These are phyloP conservation scores for Caerostris extrusa DNA, from an alignment of 1,140 invertebrate species.

Conservation along the genomic window DNA sequence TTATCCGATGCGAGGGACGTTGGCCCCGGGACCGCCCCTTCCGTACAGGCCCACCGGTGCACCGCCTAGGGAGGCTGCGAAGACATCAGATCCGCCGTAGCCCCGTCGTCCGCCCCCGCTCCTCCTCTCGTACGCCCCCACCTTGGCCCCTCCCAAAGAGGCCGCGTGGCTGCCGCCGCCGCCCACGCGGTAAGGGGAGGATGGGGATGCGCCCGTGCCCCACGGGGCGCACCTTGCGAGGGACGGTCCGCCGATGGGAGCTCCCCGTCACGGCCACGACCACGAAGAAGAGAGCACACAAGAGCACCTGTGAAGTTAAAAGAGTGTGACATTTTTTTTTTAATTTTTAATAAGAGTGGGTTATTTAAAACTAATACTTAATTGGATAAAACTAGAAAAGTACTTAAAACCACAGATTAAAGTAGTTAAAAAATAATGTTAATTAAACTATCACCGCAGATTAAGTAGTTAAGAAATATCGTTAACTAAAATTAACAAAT, in stretches of 20 bases:
- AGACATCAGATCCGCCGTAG: not conserved
- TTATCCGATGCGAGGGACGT: not conserved
- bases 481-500: too few species aligned
- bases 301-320: too few species aligned
- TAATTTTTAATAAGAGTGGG: too few species aligned
- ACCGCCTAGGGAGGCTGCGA: not conserved
- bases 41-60: not conserved
- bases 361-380: too few species aligned
- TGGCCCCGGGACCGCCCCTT: not conserved
- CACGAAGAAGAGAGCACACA: not conserved
- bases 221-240: not conserved
- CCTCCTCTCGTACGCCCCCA: not conserved
- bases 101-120: not conserved
- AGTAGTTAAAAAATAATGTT: too few species aligned
- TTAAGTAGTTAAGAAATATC: too few species aligned
- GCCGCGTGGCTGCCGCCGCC: not conserved
- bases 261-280: not conserved
- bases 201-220: not conserved
- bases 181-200: not conserved
- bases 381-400: too few species aligned
- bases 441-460: too few species aligned
- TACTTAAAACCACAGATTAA: too few species aligned
- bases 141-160: conserved; percentile 15
- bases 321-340: too few species aligned
- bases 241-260: not conserved